Percentiles rank a stretch among this genome's conserved stretches.
Conservation (phyloP, 2,797 vertebrate genomes). For the Gobionotothen gibberifrons region DNA sequence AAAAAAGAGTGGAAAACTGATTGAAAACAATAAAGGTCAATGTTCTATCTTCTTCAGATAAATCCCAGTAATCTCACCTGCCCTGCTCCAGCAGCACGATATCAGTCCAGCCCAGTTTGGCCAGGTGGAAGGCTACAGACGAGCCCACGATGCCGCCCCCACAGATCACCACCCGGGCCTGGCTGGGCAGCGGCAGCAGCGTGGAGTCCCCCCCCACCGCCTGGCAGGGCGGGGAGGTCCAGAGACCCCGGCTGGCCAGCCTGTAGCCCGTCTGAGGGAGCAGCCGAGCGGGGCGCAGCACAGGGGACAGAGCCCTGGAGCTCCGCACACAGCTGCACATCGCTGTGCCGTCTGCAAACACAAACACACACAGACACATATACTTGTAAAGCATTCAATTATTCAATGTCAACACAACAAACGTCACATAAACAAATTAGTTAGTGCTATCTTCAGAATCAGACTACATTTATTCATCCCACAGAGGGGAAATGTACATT, state of each 20-base stretch:
- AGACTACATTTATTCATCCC: too few species aligned
- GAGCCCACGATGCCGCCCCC: conserved; percentile 94
- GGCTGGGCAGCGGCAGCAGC: conserved; percentile 83
- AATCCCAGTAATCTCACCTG: conserved; percentile 83
- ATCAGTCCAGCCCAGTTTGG: conserved; percentile 95
- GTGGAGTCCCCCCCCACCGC: conserved; percentile 76
- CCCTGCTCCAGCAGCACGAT: conserved; percentile 96
- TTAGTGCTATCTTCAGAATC: not conserved
- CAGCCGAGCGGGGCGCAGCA: conserved; percentile 86
- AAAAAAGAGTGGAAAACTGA: too few species aligned
- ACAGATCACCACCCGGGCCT: conserved; percentile 94
- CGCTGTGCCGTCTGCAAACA: conserved; percentile 60
- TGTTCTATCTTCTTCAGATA: too few species aligned
- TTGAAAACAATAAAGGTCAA: too few species aligned
- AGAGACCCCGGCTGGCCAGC: conserved; percentile 66
- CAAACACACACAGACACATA: conserved; percentile 4
- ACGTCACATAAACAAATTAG: not conserved
- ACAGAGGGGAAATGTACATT: too few species aligned
- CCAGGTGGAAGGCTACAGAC: conserved; percentile 96
- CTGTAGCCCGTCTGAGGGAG: conserved; percentile 72
- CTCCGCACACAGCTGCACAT: conserved; percentile 84
- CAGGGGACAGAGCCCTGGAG: conserved; percentile 80
- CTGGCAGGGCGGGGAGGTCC: conserved; percentile 59
- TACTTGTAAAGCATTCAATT: not conserved
- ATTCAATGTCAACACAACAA: conserved; percentile 2